Percentiles rank a stretch among this genome's conserved stretches.
Evolutionary conservation across 2,797 vertebrate genomes (phyloP).

Genomic region (Muraenolepis orangiensis): DNA sequence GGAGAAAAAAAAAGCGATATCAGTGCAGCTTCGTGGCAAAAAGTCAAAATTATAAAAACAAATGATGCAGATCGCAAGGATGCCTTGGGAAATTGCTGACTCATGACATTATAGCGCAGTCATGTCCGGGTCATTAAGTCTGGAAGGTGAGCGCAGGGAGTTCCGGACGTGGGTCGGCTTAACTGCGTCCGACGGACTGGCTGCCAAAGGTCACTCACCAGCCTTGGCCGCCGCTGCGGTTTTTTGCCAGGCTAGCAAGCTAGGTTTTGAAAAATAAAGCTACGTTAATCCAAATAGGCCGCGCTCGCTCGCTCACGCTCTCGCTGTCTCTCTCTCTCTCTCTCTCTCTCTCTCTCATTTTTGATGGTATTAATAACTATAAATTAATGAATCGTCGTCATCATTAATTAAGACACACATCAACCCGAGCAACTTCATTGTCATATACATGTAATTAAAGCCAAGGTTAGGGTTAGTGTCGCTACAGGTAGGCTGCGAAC

Average conservation of each 20-base stretch:
- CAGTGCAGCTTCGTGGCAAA: conserved; percentile 24
- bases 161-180: conserved; percentile 44
- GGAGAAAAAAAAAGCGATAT: conserved; percentile 15
- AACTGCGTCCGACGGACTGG: conserved; percentile 46
- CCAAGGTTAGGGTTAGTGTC: background rate
- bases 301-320: background rate
- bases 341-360: background rate
- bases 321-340: background rate
- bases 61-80: conserved; percentile 53
- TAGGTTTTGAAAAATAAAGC: background rate
- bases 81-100: conserved; percentile 65
- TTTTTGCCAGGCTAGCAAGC: background rate
- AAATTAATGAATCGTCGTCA: background rate
- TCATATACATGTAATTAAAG: no score
- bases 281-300: background rate
- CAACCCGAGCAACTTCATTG: no score
- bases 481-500: background rate
- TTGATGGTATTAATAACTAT: background rate
- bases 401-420: background rate
- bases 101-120: conserved; percentile 31
- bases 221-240: conserved; percentile 11
- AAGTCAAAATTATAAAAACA: conserved; percentile 61
- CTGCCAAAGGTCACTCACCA: conserved; percentile 65
- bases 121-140: conserved; percentile 63
- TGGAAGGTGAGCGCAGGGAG: conserved; percentile 61